Percentiles rank a stretch among this genome's conserved stretches.
These are phyloP conservation scores for Apoda limacodes DNA, from an alignment of 2,888 invertebrate species.

Conservation along the genomic window DNA sequence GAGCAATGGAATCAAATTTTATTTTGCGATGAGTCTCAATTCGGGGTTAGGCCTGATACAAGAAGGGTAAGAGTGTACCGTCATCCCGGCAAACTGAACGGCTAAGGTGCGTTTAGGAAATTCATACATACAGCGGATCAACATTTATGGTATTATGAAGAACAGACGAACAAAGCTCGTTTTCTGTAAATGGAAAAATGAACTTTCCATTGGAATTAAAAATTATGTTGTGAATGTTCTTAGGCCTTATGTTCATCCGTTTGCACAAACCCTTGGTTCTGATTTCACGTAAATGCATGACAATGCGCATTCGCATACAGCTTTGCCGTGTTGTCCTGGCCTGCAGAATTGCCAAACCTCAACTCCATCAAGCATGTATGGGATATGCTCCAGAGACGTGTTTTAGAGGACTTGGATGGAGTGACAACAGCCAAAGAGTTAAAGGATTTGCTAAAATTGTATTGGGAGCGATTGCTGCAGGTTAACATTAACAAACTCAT, in stretches of 20 bases:
- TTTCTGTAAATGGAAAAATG: too few relatives aligned
- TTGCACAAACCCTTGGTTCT: constrained; percentile 9
- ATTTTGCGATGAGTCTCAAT: too few relatives aligned
- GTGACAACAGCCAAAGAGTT: not conserved
- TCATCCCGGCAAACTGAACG: too few relatives aligned
- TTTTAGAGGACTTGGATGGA: constrained; percentile 1
- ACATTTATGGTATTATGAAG: too few relatives aligned
- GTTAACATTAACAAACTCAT: not conserved
- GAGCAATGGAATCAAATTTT: too few relatives aligned
- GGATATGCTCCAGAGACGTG: constrained; percentile 4
- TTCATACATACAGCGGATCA: too few relatives aligned
- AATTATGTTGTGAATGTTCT: constrained; percentile 11
- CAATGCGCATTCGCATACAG: constrained; percentile 16
- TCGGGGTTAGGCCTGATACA: too few relatives aligned
- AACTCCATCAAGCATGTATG: constrained; percentile 1
- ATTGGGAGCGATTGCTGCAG: not conserved
- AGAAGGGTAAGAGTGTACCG: too few relatives aligned
- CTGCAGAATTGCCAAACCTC: not conserved
- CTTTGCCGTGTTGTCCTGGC: constrained; percentile 10
- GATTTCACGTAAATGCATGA: constrained; percentile 11
- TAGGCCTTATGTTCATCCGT: constrained; percentile 11
- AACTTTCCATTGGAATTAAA: too few relatives aligned
- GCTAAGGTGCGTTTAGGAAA: too few relatives aligned
- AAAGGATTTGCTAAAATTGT: not conserved
- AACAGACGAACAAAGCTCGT: too few relatives aligned